Evolutionary conservation across 2,888 invertebrate species (phyloP), one percentile per base, ranked within the genome.

Genomic region (Abscondita cerata): DNA sequence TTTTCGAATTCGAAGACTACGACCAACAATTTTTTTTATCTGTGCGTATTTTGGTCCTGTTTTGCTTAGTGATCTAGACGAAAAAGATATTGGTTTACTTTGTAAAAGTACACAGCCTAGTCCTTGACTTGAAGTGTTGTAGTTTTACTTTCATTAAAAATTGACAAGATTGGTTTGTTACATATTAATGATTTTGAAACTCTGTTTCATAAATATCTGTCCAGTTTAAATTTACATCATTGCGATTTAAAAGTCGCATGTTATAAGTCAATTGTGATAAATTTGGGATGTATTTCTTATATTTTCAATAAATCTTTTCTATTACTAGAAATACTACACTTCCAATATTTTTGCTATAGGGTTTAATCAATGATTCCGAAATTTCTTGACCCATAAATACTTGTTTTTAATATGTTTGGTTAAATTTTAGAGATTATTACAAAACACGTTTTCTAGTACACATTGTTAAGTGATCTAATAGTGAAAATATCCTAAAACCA

Each of bases 51-150:
- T 36, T 40, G 18, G 36, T 40, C 48, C 56, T 13, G 25, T 3
- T 11, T 11, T 12, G 11, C 36, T 18, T 33, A 54, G 18, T 9
- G 18, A 5, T 55, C 47, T 46, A 2, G 55, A 55, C 0, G 38
- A 36, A 55, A 47, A 47, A 5, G 20, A n/a, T 5, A 73, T 58
- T 8, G 75, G 71, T 44, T 67, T 44, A 9, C 62, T 65, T 20
- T 70, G 67, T 8, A 73, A 33, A 36, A 74, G 56, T 13, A 66
- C 69, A 15, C 69, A 66, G 15, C 70, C 73, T 36, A n/a, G n/a
- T n/a, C n/a, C n/a, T n/a, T n/a, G n/a, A n/a, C n/a, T n/a, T n/a
- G n/a, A n/a, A n/a, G n/a, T n/a, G n/a, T n/a, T n/a, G n/a, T n/a
- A n/a, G n/a, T n/a, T n/a, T n/a, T n/a, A n/a, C n/a, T n/a, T n/a